Percentiles rank a stretch among this genome's conserved stretches.
phyloP scores from a whole-genome alignment of 2,113 vertebrate species.

The Symphodus melops region DNA sequence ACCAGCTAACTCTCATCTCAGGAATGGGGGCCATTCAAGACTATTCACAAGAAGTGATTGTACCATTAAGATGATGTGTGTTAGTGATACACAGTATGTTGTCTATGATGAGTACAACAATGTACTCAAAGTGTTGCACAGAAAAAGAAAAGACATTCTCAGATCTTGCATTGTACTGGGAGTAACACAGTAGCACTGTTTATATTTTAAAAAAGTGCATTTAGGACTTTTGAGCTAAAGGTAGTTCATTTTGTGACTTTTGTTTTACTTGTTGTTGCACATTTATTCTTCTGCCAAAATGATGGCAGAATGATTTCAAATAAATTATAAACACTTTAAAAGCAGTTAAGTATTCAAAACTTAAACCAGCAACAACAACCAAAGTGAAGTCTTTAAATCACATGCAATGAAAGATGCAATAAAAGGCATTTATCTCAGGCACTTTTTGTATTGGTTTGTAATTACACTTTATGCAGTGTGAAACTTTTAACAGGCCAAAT shows the following conservation, averaged over 20 bases:
- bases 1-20: not conserved
- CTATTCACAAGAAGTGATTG: not conserved
- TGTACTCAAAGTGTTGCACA: not conserved
- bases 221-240: not conserved
- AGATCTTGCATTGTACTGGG: not conserved
- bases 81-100: not conserved
- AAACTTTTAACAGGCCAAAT: not conserved
- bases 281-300: constrained; percentile 3
- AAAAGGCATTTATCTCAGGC: constrained; percentile 2
- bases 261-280: not conserved
- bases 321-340: not conserved
- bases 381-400: not conserved
- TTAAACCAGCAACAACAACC: not conserved
- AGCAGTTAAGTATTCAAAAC: not conserved
- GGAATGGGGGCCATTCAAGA: not conserved
- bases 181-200: not conserved
- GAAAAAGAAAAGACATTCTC: not conserved
- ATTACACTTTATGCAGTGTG: not conserved
- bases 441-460: constrained; percentile 10
- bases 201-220: not conserved
- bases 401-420: not conserved
- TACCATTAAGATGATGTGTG: not conserved
- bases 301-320: not conserved
- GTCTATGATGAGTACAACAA: not conserved
- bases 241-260: not conserved